A percentile compares a stretch with the other conserved stretches of the same genome.
Evolutionary conservation across 2,888 invertebrate genomes (phyloP).

Genomic region (Nowickia ferox): DNA sequence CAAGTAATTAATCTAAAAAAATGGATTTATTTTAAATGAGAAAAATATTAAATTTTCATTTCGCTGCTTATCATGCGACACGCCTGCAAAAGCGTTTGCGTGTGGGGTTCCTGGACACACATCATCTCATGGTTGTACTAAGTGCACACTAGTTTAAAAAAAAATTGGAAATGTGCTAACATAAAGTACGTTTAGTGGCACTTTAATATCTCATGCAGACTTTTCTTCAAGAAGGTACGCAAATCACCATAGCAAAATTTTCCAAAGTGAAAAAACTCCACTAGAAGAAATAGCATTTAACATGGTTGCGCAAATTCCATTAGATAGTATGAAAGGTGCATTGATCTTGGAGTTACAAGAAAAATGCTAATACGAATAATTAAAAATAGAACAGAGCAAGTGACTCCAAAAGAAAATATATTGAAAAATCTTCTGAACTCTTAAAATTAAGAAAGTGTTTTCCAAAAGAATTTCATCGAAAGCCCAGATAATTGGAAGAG

Average conservation of each 20-base stretch:
- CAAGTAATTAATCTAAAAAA: conserved; percentile 28
- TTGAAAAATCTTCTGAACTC: conserved; percentile 20
- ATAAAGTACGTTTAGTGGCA: no score
- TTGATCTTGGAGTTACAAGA: no score
- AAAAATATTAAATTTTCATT: conserved; percentile 5
- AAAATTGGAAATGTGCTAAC: no score
- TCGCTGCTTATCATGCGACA: not conserved
- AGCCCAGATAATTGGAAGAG: conserved; percentile 62
- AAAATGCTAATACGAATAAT: no score
- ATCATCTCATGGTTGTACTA: no score
- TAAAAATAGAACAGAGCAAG: no score
- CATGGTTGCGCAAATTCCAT: not conserved
- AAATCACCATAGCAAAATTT: conserved; percentile 6
- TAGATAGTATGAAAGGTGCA: conserved; percentile 7
- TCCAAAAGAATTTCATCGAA: conserved; percentile 57
- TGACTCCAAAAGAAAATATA: no score
- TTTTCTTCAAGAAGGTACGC: no score
- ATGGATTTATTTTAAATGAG: conserved; percentile 19
- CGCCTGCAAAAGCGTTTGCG: no score
- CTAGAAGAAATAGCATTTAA: conserved; percentile 41
- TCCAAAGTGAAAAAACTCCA: conserved; percentile 41
- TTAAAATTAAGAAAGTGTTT: conserved; percentile 27
- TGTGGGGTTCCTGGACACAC: no score
- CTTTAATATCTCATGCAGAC: no score
- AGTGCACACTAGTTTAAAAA: no score